phyloP scores from a whole-genome alignment of 2,113 vertebrate species.

The Labeo rohita region DNA sequence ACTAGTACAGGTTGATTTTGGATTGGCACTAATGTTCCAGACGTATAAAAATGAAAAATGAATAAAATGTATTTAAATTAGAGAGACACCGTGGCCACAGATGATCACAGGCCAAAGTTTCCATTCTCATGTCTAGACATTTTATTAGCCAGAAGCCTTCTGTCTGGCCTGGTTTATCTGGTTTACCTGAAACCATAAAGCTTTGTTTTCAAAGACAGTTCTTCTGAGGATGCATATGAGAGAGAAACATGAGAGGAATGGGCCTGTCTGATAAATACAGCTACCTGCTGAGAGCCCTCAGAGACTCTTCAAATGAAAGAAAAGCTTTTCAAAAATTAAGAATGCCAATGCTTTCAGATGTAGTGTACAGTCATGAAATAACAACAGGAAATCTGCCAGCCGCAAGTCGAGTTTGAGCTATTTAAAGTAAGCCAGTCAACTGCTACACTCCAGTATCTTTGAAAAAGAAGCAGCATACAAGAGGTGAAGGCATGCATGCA shows the following conservation, averaged over 20 bases:
- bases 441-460: constrained; percentile 30
- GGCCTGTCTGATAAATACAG: neutral
- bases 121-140: neutral
- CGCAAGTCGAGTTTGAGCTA: constrained; percentile 36
- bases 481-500: constrained; percentile 57
- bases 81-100: neutral
- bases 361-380: constrained; percentile 8
- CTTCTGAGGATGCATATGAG: neutral
- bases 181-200: neutral
- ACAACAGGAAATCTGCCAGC: constrained; percentile 14
- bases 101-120: neutral
- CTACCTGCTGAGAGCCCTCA: constrained; percentile 8
- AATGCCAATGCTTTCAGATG: constrained; percentile 9
- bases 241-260: neutral
- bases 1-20: neutral
- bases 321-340: constrained; percentile 34
- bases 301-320: constrained; percentile 7
- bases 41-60: neutral
- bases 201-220: constrained; percentile 3
- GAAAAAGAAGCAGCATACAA: constrained; percentile 42
- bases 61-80: neutral
- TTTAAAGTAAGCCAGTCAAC: constrained; percentile 47
- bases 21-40: neutral
- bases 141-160: neutral
- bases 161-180: neutral